Conservation (phyloP, 2,888 invertebrate species). For the Abrostola tripartita region DNA sequence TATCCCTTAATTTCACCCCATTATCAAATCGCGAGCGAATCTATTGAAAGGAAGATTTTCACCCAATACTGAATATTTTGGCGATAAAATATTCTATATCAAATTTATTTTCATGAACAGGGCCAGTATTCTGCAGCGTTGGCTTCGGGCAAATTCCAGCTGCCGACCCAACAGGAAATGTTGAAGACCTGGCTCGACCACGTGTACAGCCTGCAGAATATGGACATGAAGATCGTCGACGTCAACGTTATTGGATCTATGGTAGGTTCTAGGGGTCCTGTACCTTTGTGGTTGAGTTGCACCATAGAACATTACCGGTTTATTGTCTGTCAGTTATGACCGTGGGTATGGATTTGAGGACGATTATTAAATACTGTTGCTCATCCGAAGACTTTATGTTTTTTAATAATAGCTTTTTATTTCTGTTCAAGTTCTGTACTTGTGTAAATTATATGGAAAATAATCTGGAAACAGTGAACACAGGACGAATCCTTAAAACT, state of each 20-base stretch:
- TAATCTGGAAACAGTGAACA: too few species aligned
- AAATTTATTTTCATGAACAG: conserved; percentile 49
- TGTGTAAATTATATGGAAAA: too few species aligned
- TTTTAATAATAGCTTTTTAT: too few species aligned
- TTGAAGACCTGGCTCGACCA: conserved; percentile 85
- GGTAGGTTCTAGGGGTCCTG: conserved; percentile 59
- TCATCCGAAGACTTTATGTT: too few species aligned
- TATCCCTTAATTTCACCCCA: too few species aligned
- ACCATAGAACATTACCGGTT: not conserved
- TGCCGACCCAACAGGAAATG: conserved; percentile 91
- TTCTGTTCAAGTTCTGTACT: too few species aligned
- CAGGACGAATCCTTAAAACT: too few species aligned
- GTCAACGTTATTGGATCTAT: conserved; percentile 76
- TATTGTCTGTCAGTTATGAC: not conserved
- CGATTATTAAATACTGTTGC: too few species aligned
- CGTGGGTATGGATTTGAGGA: too few species aligned
- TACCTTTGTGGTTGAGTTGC: not conserved
- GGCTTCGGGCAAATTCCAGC: conserved; percentile 86
- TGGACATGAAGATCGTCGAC: conserved; percentile 72
- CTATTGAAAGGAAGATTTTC: not conserved
- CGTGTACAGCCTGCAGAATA: conserved; percentile 81
- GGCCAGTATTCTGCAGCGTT: conserved; percentile 88
- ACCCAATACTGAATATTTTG: not conserved
- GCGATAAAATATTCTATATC: not conserved
- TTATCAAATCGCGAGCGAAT: too few species aligned